phyloP scores from a whole-genome alignment of 2,113 vertebrate genomes.

The Bagarius yarrelli region DNA sequence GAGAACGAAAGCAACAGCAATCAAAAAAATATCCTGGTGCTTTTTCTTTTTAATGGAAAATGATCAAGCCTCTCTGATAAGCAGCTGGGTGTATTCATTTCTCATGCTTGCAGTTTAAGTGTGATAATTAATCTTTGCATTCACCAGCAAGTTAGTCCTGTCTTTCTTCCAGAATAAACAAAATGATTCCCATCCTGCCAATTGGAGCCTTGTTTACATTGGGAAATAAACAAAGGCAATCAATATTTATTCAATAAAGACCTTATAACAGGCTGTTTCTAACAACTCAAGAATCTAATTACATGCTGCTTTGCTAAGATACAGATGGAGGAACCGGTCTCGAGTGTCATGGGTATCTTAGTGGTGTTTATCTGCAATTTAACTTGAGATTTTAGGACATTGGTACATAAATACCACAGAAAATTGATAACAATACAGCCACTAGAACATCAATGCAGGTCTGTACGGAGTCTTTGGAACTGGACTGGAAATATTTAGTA shows the following conservation, averaged over 20 bases:
- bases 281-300: conserved; percentile 50
- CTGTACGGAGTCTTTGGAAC: background rate
- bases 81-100: conserved; percentile 86
- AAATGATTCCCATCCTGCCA: conserved; percentile 74
- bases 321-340: conserved; percentile 4
- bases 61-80: conserved; percentile 72
- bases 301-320: conserved; percentile 30
- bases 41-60: background rate
- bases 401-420: background rate
- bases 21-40: background rate
- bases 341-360: conserved; percentile 13
- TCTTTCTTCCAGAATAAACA: conserved; percentile 72
- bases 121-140: conserved; percentile 86
- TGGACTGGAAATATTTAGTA: no score
- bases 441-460: background rate
- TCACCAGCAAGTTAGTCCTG: conserved; percentile 83
- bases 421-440: background rate
- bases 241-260: conserved; percentile 60
- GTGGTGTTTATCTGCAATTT: background rate
- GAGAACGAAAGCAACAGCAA: background rate
- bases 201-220: conserved; percentile 73
- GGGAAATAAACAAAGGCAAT: conserved; percentile 66
- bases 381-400: conserved; percentile 15
- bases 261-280: conserved; percentile 56
- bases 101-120: conserved; percentile 84